Evolutionary conservation across 2,888 invertebrate species (phyloP).

Genomic region (Portevinia maculata): DNA sequence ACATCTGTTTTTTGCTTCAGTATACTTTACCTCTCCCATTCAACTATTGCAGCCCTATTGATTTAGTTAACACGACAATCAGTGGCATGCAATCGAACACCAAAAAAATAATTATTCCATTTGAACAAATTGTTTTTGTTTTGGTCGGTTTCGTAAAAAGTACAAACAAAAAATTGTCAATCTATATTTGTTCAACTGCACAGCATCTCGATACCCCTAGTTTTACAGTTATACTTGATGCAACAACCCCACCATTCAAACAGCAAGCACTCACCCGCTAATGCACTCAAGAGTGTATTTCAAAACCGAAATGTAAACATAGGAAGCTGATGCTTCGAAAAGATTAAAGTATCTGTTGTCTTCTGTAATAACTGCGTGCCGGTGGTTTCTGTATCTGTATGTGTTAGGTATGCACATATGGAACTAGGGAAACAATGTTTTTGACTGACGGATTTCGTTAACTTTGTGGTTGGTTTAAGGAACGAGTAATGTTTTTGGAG

Average conservation of each 20-base stretch:
- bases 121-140: background rate
- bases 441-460: conserved; percentile 4
- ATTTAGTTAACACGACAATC: background rate
- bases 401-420: conserved; percentile 3
- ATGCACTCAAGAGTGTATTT: conserved; percentile 55
- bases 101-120: conserved; percentile 24
- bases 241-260: conserved; percentile 4
- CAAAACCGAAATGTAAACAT: conserved; percentile 60
- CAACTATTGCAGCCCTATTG: background rate
- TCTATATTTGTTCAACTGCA: conserved; percentile 45
- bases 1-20: too few relatives aligned
- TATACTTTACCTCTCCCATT: background rate
- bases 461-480: background rate
- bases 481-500: conserved; percentile 22
- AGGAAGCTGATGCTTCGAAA: conserved; percentile 65
- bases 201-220: conserved; percentile 19
- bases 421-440: conserved; percentile 52
- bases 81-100: conserved; percentile 26
- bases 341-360: conserved; percentile 65
- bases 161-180: conserved; percentile 2
- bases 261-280: conserved; percentile 26
- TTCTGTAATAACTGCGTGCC: conserved; percentile 19
- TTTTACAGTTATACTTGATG: background rate
- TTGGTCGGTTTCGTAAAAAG: conserved; percentile 4
- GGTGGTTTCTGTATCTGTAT: background rate